Percentiles rank a stretch among this genome's conserved stretches.
phyloP scores from a whole-genome alignment of 2,113 vertebrate species.

The Fukomys damarensis region DNA sequence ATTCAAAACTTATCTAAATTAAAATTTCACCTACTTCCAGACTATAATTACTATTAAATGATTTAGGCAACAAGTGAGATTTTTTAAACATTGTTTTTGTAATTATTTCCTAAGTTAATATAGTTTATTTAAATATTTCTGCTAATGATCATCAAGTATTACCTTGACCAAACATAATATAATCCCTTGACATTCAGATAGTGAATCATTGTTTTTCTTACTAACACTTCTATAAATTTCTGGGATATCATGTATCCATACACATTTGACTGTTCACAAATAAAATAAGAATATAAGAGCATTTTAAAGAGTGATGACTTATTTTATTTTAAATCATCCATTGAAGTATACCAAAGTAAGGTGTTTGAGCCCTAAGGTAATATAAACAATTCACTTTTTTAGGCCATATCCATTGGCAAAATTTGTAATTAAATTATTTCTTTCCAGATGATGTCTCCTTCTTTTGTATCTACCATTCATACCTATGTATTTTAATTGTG shows the following conservation, averaged over 20 bases:
- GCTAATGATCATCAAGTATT: not conserved
- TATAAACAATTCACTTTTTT: constrained; percentile 12
- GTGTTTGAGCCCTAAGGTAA: not conserved
- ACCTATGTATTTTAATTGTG: not conserved
- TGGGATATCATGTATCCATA: not conserved
- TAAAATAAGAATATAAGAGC: not conserved
- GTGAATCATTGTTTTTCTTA: not conserved
- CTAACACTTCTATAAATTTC: constrained; percentile 12
- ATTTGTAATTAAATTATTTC: not conserved
- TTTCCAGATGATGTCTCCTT: not conserved
- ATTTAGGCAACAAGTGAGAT: not conserved
- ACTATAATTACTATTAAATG: not conserved
- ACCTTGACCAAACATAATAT: not conserved
- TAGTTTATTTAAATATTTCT: not conserved
- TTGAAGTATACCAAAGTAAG: not conserved
- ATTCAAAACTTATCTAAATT: not conserved
- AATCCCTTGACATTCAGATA: not conserved
- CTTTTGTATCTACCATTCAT: not conserved
- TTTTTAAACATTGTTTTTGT: not conserved
- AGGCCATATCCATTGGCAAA: not conserved
- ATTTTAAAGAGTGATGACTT: not conserved
- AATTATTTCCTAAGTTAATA: not conserved
- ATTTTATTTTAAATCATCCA: constrained; percentile 44
- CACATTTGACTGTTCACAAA: not conserved
- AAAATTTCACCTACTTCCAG: not conserved